These are phyloP conservation scores for Xiphophorus maculatus DNA, from an alignment of 2,113 vertebrate genomes.

Conservation along the genomic window DNA sequence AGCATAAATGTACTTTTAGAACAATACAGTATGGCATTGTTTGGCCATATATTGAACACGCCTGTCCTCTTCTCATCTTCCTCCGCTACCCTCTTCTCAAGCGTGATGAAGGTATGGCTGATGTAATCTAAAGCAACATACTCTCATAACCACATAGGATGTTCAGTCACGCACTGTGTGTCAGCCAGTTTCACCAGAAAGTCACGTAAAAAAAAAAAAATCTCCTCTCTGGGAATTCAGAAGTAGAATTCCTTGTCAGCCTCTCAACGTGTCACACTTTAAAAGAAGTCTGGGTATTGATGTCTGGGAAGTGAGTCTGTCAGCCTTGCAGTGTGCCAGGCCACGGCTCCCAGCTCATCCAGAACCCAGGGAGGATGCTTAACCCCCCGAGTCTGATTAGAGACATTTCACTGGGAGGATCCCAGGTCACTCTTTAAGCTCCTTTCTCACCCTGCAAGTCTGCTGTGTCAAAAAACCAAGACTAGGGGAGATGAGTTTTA, in stretches of 20 bases:
- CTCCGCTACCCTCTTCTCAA: constrained; percentile 6
- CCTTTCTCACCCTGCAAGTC: constrained; percentile 36
- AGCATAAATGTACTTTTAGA: constrained; percentile 5
- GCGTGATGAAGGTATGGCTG: constrained; percentile 60
- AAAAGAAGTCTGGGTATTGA: constrained; percentile 75
- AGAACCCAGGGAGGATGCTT: constrained; percentile 72
- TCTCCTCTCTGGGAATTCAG: constrained; percentile 60
- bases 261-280: constrained; percentile 73
- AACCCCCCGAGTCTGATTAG: constrained; percentile 77
- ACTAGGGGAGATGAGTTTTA: constrained; percentile 47
- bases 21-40: constrained; percentile 31
- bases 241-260: constrained; percentile 70
- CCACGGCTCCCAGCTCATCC: constrained; percentile 61
- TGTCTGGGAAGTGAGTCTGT: constrained; percentile 72
- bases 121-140: constrained; percentile 73
- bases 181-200: constrained; percentile 74
- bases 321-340: constrained; percentile 63
- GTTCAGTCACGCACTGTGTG: constrained; percentile 64
- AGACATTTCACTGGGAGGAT: constrained; percentile 73
- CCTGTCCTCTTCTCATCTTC: constrained; percentile 1
- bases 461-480: constrained; percentile 50
- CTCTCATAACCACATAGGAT: constrained; percentile 61
- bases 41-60: constrained; percentile 52
- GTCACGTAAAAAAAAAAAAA: constrained; percentile 39
- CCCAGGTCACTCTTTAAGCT: constrained; percentile 73